Evolutionary conservation across 2,888 invertebrate species (phyloP), one percentile per base, ranked within the genome.

Genomic region (Lymantria dispar): DNA sequence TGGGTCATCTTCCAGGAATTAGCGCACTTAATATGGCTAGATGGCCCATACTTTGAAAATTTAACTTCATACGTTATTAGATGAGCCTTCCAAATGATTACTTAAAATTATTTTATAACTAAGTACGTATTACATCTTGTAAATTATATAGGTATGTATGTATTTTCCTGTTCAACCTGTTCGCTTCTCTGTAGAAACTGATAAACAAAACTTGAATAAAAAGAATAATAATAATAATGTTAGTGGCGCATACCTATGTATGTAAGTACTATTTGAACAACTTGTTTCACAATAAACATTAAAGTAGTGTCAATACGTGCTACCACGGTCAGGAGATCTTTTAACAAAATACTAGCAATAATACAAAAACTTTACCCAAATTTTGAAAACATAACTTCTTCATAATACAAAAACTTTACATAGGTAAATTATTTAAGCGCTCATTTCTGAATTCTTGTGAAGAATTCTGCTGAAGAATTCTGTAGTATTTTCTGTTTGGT

Each of bases 201-300:
- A 36, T 47, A 37, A 48, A 43, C 14, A 33, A 29, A 29, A 37
- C 11, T 9, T 39, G 36, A 39, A 43, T 39, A 29, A 39, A 38
- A 30, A n/a, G n/a, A n/a, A 13, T 43, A 44, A 47, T 40, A 54
- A 43, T 43, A 46, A 13, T 44, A 33, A 33, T 33, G 33, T 33
- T 33, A 33, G 10, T 10, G 2, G 5, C 30, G 39, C 11, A 29
- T 14, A 31, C 29, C n/a, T 11, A 30, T 30, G 14, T 42, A 11
- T 29, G 7, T 40, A 30, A 15, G 37, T 60, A 61, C 59, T 74
- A 60, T 74, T 74, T 71, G 56, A 65, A 76, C 75, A 73, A 66
- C 60, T 63, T 66, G 68, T 62, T 54, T 62, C 33, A 50, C 31
- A 46, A 43, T 38, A 1, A 38, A 38, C 12, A 38, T 10, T 12